Percentiles rank a stretch among this genome's conserved stretches.
phyloP scores from a whole-genome alignment of 2,113 vertebrate genomes.

The Grammomys surdaster region DNA sequence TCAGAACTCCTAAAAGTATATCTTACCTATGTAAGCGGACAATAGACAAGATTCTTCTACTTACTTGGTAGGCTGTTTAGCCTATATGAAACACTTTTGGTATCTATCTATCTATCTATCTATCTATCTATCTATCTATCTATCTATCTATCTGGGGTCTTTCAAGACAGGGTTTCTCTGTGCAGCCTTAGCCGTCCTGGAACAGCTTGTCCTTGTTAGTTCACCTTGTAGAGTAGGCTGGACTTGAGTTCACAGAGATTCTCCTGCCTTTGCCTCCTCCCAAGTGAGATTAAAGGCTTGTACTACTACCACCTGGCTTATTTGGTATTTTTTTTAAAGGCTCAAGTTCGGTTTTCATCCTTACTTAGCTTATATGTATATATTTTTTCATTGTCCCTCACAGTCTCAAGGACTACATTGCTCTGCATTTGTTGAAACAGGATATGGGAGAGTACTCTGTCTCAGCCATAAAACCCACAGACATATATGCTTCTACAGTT shows the following conservation, averaged over 20 bases:
- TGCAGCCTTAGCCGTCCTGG: no score
- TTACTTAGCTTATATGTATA: background rate
- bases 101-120: no score
- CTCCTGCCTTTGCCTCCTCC: no score
- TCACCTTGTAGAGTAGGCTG: no score
- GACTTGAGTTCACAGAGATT: no score
- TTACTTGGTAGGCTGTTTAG: background rate
- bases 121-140: no score
- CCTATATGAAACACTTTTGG: background rate
- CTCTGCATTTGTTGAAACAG: slow-evolving; percentile 32
- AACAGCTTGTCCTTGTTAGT: no score
- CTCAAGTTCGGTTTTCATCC: background rate
- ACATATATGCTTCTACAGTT: slow-evolving; percentile 33
- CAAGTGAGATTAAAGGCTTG: no score
- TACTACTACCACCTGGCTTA: no score
- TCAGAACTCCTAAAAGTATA: background rate
- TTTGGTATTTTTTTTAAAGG: no score
- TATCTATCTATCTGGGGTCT: no score
- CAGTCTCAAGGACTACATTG: background rate
- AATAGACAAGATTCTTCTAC: background rate
- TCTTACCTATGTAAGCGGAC: background rate
- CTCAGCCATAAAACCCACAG: slow-evolving; percentile 49
- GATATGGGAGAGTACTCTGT: slow-evolving; percentile 49
- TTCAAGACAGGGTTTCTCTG: no score
- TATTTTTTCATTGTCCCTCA: background rate